Conservation (phyloP, 2,113 vertebrate genomes). For the Stegastes partitus region DNA sequence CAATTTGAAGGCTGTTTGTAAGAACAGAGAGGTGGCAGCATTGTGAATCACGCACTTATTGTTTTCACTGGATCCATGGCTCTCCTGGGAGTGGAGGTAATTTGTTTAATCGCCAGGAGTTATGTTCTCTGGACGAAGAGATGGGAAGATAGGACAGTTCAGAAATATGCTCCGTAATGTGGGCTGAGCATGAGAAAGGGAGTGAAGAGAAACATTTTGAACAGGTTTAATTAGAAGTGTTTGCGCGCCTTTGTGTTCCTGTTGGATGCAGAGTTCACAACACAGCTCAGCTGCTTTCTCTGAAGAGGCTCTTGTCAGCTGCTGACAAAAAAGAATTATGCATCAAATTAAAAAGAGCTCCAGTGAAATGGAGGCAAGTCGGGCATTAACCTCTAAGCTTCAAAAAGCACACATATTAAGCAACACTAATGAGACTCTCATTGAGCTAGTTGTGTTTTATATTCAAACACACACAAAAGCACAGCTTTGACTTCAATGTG, state of each 20-base stretch:
- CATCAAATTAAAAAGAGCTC: slow-evolving; percentile 83
- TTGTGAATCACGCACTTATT: slow-evolving; percentile 73
- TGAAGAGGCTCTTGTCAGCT: slow-evolving; percentile 72
- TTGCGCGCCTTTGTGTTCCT: slow-evolving; percentile 62
- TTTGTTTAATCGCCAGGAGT: slow-evolving; percentile 81
- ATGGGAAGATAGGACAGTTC: slow-evolving; percentile 55
- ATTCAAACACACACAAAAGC: slow-evolving; percentile 73
- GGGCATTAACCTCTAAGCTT: slow-evolving; percentile 85
- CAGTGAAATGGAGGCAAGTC: slow-evolving; percentile 79
- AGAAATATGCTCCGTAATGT: slow-evolving; percentile 52
- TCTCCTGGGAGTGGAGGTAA: slow-evolving; percentile 73
- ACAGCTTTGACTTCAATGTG: slow-evolving; percentile 69
- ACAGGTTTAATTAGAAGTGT: slow-evolving; percentile 72
- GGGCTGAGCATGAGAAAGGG: slow-evolving; percentile 22
- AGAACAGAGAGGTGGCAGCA: slow-evolving; percentile 58
- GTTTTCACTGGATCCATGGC: slow-evolving; percentile 69
- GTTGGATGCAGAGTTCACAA: slow-evolving; percentile 69
- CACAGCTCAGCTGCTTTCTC: slow-evolving; percentile 61
- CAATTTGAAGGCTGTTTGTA: slow-evolving; percentile 68
- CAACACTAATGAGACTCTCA: slow-evolving; percentile 84
- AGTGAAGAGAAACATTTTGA: slow-evolving; percentile 57
- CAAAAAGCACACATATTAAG: slow-evolving; percentile 85
- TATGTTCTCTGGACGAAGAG: slow-evolving; percentile 68
- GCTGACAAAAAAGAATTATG: slow-evolving; percentile 76
- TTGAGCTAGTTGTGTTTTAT: slow-evolving; percentile 78